Evolutionary conservation across 1,140 invertebrate species (phyloP).

Genomic region (Papilio polytes): DNA sequence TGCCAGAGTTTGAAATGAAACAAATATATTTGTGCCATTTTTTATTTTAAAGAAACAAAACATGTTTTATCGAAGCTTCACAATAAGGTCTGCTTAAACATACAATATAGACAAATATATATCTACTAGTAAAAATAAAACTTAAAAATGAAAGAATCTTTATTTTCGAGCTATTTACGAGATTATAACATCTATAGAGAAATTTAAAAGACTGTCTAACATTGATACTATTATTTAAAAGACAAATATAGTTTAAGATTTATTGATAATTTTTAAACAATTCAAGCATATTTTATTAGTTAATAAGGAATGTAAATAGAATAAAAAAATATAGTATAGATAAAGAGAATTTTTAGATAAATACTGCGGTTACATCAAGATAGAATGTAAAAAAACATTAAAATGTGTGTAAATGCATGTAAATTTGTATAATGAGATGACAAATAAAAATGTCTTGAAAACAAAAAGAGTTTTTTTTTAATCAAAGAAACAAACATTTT

Average conservation of each 20-base stretch:
- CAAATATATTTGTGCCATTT: constrained; percentile 65
- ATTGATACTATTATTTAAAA: background rate
- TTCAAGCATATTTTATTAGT: background rate
- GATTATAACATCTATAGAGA: background rate
- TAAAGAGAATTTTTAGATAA: background rate
- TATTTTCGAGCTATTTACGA: background rate
- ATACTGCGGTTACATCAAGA: background rate
- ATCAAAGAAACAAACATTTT: no score
- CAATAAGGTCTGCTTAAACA: constrained; percentile 45
- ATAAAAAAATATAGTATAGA: background rate
- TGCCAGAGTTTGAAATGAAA: constrained; percentile 42
- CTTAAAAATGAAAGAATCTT: background rate
- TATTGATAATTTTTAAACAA: background rate
- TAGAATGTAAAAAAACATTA: background rate
- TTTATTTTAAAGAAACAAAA: constrained; percentile 69
- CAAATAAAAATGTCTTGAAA: background rate
- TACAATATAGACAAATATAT: constrained; percentile 19
- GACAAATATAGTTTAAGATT: no score
- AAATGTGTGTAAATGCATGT: background rate
- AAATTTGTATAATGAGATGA: background rate
- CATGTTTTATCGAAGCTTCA: constrained; percentile 59
- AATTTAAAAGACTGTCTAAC: background rate
- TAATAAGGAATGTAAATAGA: constrained; percentile 13
- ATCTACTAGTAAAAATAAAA: background rate
- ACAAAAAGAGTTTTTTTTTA: no score